These are phyloP conservation scores for Enteromius argenteus DNA, from an alignment of 2,797 vertebrate genomes.

Conservation along the genomic window DNA sequence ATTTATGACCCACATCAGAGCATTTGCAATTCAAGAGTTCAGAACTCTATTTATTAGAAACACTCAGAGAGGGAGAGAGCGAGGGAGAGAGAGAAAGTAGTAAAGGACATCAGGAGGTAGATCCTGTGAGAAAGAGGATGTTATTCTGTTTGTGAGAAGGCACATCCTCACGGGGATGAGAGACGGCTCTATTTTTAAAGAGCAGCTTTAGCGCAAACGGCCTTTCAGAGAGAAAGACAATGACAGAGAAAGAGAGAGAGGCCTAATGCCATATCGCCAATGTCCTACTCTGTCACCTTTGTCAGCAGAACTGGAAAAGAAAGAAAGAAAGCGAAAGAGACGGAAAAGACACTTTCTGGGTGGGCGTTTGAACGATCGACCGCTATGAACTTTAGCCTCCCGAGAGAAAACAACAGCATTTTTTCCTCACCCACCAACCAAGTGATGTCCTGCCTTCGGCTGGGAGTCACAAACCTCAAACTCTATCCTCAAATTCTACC, in stretches of 20 bases:
- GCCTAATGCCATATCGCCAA: constrained; percentile 16
- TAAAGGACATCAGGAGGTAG: constrained; percentile 48
- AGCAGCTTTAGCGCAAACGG: constrained; percentile 35
- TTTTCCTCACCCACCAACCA: neutral
- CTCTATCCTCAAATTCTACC: neutral
- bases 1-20: constrained; percentile 59
- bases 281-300: constrained; percentile 47
- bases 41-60: constrained; percentile 58
- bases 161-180: constrained; percentile 33
- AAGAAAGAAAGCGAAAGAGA: constrained; percentile 3
- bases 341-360: constrained; percentile 15
- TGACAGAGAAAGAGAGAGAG: constrained; percentile 31
- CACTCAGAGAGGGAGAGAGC: constrained; percentile 35
- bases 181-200: constrained; percentile 47
- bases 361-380: constrained; percentile 27
- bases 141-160: constrained; percentile 46
- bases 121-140: constrained; percentile 48
- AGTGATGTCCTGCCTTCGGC: neutral
- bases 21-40: constrained; percentile 62
- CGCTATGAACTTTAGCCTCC: constrained; percentile 25
- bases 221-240: constrained; percentile 34
- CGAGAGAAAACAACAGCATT: neutral
- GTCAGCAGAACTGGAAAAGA: constrained; percentile 26
- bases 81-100: neutral
- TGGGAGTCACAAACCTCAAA: neutral